Percentiles rank a stretch among this genome's conserved stretches.
phyloP scores from a whole-genome alignment of 2,113 vertebrate species.

The Psittacula cyanocephala region DNA sequence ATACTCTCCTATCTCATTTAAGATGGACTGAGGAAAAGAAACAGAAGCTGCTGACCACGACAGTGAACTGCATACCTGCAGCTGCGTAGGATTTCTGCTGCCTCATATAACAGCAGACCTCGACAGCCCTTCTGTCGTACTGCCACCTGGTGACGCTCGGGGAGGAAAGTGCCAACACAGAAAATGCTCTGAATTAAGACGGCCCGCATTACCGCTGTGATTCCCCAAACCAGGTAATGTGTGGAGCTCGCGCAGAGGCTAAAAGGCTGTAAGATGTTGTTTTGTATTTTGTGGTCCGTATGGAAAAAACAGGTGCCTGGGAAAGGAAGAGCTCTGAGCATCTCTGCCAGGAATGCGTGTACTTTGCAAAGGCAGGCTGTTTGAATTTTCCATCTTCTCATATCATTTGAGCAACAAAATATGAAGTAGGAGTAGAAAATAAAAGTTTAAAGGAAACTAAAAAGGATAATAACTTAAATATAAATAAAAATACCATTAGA shows the following conservation, averaged over 20 bases:
- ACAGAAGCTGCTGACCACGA: not conserved
- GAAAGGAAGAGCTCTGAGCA: not conserved
- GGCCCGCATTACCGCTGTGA: not conserved
- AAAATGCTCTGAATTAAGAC: not conserved
- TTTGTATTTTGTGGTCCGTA: not conserved
- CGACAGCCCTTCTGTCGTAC: not conserved
- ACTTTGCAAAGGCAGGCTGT: not conserved
- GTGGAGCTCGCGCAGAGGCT: not conserved
- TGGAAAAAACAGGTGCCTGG: not conserved
- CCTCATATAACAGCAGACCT: not conserved
- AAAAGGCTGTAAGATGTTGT: not conserved
- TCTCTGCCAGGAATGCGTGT: not conserved
- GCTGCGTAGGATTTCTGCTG: not conserved
- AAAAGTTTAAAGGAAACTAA: not conserved
- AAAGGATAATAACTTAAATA: not conserved
- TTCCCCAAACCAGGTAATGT: not conserved
- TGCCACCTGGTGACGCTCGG: slow-evolving; percentile 15
- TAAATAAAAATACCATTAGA: not conserved
- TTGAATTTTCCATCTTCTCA: not conserved
- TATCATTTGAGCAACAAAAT: not conserved
- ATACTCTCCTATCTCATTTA: not conserved
- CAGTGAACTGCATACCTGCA: accelerated
- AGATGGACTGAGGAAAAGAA: not conserved
- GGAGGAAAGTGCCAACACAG: not conserved
- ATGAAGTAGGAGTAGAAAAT: not conserved